A percentile compares a stretch with the other conserved stretches of the same genome.
phyloP scores from a whole-genome alignment of 2,888 invertebrate genomes.

The Folsomia manolachei region DNA sequence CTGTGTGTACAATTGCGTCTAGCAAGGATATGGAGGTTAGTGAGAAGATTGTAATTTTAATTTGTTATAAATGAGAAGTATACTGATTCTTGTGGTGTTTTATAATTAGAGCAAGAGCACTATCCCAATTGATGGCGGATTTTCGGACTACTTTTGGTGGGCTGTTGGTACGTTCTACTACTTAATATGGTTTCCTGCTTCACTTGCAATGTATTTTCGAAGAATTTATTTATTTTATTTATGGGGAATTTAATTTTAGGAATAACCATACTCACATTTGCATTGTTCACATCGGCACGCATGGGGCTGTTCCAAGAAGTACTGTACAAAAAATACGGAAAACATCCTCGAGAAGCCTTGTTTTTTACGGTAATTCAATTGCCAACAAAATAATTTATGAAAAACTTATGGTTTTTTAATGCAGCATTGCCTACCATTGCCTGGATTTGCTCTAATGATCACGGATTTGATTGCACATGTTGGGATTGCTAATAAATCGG shows the following conservation, averaged over 20 bases:
- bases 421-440: conserved; percentile 82
- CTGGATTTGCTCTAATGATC: conserved; percentile 78
- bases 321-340: conserved; percentile 77
- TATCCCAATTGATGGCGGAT: conserved; percentile 31
- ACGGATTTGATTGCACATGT: conserved; percentile 75
- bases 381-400: not conserved
- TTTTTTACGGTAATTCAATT: conserved; percentile 68
- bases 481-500: conserved; percentile 67
- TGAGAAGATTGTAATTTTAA: not conserved
- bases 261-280: conserved; percentile 77
- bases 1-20: conserved; percentile 84
- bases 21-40: conserved; percentile 62
- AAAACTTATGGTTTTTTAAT: not conserved
- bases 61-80: not conserved
- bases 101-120: not conserved
- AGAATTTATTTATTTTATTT: not conserved
- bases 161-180: conserved; percentile 56
- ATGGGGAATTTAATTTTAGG: conserved; percentile 54
- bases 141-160: conserved; percentile 63
- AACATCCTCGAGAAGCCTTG: conserved; percentile 84
- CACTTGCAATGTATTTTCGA: conserved; percentile 11
- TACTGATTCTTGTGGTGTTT: not conserved
- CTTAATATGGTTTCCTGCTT: conserved; percentile 18
- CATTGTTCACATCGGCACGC: conserved; percentile 85
- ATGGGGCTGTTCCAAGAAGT: conserved; percentile 95